Evolutionary conservation across 2,888 invertebrate genomes (phyloP).

Genomic region (Hipparchia sbordonii): DNA sequence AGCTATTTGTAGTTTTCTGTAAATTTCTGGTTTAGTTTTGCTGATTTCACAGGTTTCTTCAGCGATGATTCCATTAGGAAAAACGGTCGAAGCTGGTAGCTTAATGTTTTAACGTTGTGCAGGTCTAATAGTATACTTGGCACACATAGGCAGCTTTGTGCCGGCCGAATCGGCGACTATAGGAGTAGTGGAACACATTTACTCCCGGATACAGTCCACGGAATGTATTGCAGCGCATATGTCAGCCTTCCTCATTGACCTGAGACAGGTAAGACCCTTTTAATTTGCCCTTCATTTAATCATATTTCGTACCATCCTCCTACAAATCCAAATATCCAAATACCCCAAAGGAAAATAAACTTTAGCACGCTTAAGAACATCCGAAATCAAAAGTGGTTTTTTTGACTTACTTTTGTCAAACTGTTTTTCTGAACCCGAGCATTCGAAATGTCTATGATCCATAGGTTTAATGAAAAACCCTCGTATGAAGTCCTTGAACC

Average conservation of each 20-base stretch:
- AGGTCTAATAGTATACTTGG: slow-evolving; percentile 90
- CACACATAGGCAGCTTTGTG: slow-evolving; percentile 95
- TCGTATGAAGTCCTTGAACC: not conserved
- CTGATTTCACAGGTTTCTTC: no score
- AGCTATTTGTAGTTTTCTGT: no score
- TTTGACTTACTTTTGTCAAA: not conserved
- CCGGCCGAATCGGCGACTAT: slow-evolving; percentile 90
- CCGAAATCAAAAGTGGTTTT: not conserved
- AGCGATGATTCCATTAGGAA: no score
- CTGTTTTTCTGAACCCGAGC: no score
- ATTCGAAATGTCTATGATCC: not conserved
- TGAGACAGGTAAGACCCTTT: slow-evolving; percentile 87
- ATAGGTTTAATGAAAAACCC: not conserved
- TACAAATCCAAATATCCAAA: not conserved
- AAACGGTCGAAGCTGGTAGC: no score
- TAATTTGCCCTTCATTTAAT: not conserved
- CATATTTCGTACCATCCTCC: not conserved
- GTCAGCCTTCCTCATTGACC: slow-evolving; percentile 93
- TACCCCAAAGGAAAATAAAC: not conserved
- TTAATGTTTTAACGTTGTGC: slow-evolving; percentile 12
- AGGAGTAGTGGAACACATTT: slow-evolving; percentile 88
- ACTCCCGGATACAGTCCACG: slow-evolving; percentile 88
- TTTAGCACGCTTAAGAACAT: not conserved
- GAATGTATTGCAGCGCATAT: slow-evolving; percentile 91
- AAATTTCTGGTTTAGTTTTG: no score